Evolutionary conservation across 2,888 invertebrate genomes (phyloP).

Genomic region (Auanema freiburgensis): DNA sequence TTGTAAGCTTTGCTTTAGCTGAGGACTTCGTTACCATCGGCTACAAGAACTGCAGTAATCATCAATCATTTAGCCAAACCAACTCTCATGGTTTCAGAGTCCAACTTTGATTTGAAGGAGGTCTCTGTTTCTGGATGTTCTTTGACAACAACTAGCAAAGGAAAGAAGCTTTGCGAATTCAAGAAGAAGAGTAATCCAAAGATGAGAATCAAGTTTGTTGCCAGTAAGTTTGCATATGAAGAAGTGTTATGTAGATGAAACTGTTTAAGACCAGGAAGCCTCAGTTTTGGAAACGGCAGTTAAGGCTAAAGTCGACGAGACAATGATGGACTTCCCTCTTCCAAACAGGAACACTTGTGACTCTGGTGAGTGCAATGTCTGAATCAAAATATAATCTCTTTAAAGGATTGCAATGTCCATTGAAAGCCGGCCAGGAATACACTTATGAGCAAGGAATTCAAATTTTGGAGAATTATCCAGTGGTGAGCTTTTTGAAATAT

Average conservation of each 20-base stretch:
- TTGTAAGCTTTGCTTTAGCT: conserved; percentile 7
- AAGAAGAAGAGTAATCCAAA: conserved; percentile 20
- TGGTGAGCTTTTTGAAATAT: background rate
- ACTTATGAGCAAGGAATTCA: conserved; percentile 23
- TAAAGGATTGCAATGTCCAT: conserved; percentile 16
- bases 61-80: no score
- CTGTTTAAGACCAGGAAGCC: conserved; percentile 17
- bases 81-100: conserved; percentile 8
- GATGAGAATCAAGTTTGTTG: conserved; percentile 18
- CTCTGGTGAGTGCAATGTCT: conserved; percentile 12
- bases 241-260: background rate
- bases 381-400: background rate
- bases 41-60: conserved; percentile 18
- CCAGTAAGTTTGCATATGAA: conserved; percentile 8
- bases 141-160: conserved; percentile 21
- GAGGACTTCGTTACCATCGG: conserved; percentile 17
- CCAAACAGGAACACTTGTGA: conserved; percentile 38
- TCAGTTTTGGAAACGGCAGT: conserved; percentile 31
- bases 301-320: conserved; percentile 37
- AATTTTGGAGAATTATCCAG: conserved; percentile 18
- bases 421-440: conserved; percentile 19
- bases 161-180: conserved; percentile 31
- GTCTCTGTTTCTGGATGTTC: conserved; percentile 16
- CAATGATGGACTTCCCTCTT: conserved; percentile 43
- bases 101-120: conserved; percentile 14